These are phyloP conservation scores for Keiferia lycopersicella DNA, from an alignment of 2,888 invertebrate species.

Conservation along the genomic window DNA sequence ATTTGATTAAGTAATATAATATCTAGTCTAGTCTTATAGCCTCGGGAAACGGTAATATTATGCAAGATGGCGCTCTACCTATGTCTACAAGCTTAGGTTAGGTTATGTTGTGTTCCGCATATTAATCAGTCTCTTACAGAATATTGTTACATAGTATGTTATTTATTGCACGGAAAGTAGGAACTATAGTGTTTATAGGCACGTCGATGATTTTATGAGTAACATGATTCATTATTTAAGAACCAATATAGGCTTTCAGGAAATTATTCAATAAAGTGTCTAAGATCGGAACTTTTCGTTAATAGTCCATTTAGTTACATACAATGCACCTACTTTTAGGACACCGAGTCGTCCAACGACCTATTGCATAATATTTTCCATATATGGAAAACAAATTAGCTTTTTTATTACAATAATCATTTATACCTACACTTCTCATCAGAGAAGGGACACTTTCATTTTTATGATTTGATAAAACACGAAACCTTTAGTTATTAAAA, in stretches of 20 bases:
- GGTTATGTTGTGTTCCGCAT: conserved; percentile 3
- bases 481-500: too few species aligned
- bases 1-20: neutral
- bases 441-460: too few species aligned
- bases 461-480: too few species aligned
- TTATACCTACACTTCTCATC: too few species aligned
- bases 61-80: neutral
- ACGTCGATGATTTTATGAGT: neutral
- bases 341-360: too few species aligned
- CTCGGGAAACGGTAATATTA: neutral
- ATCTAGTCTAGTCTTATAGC: neutral
- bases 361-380: too few species aligned
- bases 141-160: neutral
- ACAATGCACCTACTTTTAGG: too few species aligned
- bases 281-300: too few species aligned
- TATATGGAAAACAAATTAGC: too few species aligned
- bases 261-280: neutral
- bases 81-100: neutral
- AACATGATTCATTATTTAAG: neutral
- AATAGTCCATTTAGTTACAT: too few species aligned
- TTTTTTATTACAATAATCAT: too few species aligned
- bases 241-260: neutral
- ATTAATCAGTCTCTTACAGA: conserved; percentile 8
- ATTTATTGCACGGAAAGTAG: neutral
- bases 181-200: neutral